phyloP scores from a whole-genome alignment of 2,888 invertebrate species.

The Gastrophysa polygoni region DNA sequence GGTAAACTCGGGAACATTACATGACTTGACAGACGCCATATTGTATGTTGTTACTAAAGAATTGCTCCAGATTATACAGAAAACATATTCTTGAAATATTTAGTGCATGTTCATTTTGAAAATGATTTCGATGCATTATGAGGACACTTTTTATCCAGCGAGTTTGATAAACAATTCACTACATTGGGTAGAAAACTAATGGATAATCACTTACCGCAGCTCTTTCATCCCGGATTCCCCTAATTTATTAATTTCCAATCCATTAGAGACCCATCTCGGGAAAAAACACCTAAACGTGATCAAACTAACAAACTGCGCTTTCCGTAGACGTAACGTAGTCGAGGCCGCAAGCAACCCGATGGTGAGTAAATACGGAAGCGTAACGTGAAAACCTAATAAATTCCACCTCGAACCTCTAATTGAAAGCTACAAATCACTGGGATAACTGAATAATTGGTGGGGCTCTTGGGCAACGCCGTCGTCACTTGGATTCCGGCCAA shows the following conservation, averaged over 20 bases:
- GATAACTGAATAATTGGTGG: conserved; percentile 35
- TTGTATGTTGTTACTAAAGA: no score
- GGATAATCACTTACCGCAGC: conserved; percentile 18
- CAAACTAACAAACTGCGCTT: conserved; percentile 11
- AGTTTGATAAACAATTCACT: no score
- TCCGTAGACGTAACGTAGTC: not conserved
- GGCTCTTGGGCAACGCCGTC: not conserved
- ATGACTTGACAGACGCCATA: no score
- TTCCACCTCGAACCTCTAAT: conserved; percentile 30
- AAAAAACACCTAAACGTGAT: conserved; percentile 20
- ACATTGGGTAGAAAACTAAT: conserved; percentile 5
- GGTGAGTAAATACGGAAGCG: conserved; percentile 21
- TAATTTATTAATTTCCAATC: conserved; percentile 29
- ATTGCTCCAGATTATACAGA: no score
- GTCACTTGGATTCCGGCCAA: conserved; percentile 2
- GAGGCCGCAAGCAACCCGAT: not conserved
- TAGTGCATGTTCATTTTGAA: no score
- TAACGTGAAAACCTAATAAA: conserved; percentile 31
- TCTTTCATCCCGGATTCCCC: conserved; percentile 7
- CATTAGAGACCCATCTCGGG: conserved; percentile 22
- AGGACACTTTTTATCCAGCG: no score
- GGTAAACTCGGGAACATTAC: no score
- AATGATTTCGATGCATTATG: no score
- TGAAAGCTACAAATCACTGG: conserved; percentile 37
- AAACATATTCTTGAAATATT: no score